Base-by-base conservation (phyloP, 2,113 vertebrate species). In the Syngnathus scovelli region DNA sequence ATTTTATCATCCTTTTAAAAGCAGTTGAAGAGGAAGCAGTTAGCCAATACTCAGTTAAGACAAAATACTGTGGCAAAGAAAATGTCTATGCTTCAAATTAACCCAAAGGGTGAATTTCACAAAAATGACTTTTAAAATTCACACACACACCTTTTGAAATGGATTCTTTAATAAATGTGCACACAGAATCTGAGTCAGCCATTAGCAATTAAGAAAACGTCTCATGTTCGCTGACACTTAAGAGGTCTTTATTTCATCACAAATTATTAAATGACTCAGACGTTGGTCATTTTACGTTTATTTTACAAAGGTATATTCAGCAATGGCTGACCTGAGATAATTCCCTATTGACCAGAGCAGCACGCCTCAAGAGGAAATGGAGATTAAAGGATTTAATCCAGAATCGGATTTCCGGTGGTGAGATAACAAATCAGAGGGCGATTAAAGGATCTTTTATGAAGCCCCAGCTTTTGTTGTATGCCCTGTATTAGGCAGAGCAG, bases 131-230 rank as follows among this genome's bases (percentile, higher is more conserved):
- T 66, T 21, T 18, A 61, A 66, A 48, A 51, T 33, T 23, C 48
- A 55, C 10, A 60, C 16, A 19, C 33, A 55, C 21, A 18, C 58
- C 36, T 38, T 39, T 39, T 27, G 7, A 38, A 74, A 64, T 41
- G 2, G n/a, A 54, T 44, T 43, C 5, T 59, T 67, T 12, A 41
- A 70, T 46, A 64, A 48, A 48, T 39, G 52, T 41, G 60, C 36
- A 39, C 65, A 67, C 46, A 51, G 43, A 67, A 54, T 60, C 58
- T 66, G 64, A 78, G 78, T 70, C 43, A 46, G 36, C 52, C 62
- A 76, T 81, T 71, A 76, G 63, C 72, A 77, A 75, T 79, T 61
- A 58, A 58, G 5, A 74, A 72, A 73, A 51, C 73, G 78, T 71
- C 74, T 63, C 49, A 73, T 75, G 36, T 72, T 69, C 62, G 71